A percentile compares a stretch with the other conserved stretches of the same genome.
Evolutionary conservation across 2,888 invertebrate species (phyloP).

Genomic region (Eumerus sabulonum): DNA sequence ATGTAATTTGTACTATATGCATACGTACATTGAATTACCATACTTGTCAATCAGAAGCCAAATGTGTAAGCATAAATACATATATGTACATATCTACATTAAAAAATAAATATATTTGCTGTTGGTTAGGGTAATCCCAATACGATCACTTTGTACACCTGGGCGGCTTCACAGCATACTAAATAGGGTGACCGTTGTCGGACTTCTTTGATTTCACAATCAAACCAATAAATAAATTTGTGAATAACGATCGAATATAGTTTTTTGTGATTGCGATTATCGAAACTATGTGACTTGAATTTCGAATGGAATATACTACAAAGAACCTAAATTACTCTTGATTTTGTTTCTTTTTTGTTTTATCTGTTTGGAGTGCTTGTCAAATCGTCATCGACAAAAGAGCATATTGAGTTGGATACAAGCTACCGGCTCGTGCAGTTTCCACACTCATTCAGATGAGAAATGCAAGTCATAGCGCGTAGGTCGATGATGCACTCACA

Average conservation of each 20-base stretch:
- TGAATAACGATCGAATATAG: conserved; percentile 66
- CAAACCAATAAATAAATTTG: conserved; percentile 66
- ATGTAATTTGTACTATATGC: conserved; percentile 27
- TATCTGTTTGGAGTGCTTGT: conserved; percentile 43
- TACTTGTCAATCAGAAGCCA: conserved; percentile 63
- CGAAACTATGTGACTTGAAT: conserved; percentile 56
- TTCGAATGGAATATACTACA: conserved; percentile 12
- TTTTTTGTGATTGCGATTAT: conserved; percentile 67
- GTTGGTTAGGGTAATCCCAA: conserved; percentile 39
- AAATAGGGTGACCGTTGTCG: conserved; percentile 51
- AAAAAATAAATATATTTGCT: too few species aligned
- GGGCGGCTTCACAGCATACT: conserved; percentile 45
- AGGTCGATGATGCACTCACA: conserved; percentile 61
- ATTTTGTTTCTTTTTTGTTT: not conserved
- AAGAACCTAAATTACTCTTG: not conserved
- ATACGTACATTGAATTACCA: conserved; percentile 41
- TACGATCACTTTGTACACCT: conserved; percentile 48
- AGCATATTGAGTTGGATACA: conserved; percentile 22
- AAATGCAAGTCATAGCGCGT: conserved; percentile 61
- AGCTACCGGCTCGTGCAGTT: conserved; percentile 23
- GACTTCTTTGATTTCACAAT: conserved; percentile 51
- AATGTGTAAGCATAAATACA: conserved; percentile 33
- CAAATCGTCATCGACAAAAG: conserved; percentile 9
- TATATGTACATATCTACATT: not conserved
- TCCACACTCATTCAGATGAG: conserved; percentile 26